These are phyloP conservation scores for Brachionus rubens DNA, from an alignment of 1,140 invertebrate genomes.

Conservation along the genomic window DNA sequence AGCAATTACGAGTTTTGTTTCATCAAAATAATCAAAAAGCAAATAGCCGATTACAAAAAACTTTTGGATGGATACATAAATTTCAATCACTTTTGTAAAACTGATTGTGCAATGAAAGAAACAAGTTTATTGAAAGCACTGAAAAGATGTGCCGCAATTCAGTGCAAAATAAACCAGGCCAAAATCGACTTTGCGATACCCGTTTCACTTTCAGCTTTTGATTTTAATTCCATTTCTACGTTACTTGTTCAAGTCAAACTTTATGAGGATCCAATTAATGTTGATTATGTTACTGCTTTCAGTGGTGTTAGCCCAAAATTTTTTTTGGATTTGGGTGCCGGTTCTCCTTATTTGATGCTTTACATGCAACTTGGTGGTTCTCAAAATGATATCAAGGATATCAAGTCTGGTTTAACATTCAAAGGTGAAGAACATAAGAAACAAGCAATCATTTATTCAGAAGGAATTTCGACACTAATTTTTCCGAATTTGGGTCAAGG, in stretches of 20 bases:
- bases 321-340: not conserved
- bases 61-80: conserved; percentile 4
- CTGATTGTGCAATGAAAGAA: not conserved
- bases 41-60: not conserved
- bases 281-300: not conserved
- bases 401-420: too few relatives aligned
- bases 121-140: not conserved
- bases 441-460: not conserved
- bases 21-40: not conserved
- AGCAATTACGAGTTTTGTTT: not conserved
- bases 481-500: not conserved
- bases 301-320: not conserved
- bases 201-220: not conserved
- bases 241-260: conserved; percentile 14
- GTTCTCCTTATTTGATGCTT: not conserved
- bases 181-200: conserved; percentile 1
- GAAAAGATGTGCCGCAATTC: conserved; percentile 25
- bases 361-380: conserved; percentile 9
- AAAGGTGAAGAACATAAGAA: not conserved
- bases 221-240: not conserved
- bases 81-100: conserved; percentile 11
- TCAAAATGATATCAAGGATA: not conserved
- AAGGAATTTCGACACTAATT: conserved; percentile 3
- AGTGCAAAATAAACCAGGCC: not conserved
- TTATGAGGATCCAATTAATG: not conserved